Evolutionary conservation across 2,797 vertebrate genomes (phyloP).

Genomic region (Myiotriccus ornatus): DNA sequence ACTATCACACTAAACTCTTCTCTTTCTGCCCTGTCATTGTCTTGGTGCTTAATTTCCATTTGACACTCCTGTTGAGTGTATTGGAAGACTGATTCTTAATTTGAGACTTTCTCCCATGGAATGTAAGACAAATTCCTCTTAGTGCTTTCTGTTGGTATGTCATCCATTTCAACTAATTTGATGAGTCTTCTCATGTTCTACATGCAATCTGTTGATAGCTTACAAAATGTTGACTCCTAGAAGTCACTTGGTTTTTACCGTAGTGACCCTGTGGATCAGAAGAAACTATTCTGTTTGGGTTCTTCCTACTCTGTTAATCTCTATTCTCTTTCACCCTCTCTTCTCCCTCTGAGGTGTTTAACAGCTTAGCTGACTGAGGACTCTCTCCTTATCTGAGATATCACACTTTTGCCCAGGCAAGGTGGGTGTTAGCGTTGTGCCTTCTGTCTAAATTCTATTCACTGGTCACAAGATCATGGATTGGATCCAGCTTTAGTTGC

Average conservation of each 20-base stretch:
- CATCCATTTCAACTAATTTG: not conserved
- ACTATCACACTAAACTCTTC: not conserved
- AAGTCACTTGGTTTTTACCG: not conserved
- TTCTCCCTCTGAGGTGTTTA: not conserved
- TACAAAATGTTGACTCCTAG: not conserved
- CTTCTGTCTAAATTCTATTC: not conserved
- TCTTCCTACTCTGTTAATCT: not conserved
- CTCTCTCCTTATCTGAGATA: not conserved
- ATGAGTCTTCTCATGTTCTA: not conserved
- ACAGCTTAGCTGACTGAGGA: not conserved
- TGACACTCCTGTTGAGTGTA: not conserved
- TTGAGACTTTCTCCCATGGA: not conserved
- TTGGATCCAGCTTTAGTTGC: not conserved
- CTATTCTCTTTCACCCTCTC: not conserved
- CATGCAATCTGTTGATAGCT: not conserved
- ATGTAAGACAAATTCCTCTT: not conserved
- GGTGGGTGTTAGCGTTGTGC: not conserved
- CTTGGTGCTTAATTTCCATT: not conserved
- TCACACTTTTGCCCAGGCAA: not conserved
- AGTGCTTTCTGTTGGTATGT: not conserved
- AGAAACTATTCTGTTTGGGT: not conserved
- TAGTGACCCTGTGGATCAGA: not conserved
- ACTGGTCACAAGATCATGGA: not conserved
- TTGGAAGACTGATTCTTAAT: not conserved
- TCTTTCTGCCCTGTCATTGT: not conserved